Base-by-base conservation (phyloP, 92 coral and sea anemone genomes). In the Montipora capitata region DNA sequence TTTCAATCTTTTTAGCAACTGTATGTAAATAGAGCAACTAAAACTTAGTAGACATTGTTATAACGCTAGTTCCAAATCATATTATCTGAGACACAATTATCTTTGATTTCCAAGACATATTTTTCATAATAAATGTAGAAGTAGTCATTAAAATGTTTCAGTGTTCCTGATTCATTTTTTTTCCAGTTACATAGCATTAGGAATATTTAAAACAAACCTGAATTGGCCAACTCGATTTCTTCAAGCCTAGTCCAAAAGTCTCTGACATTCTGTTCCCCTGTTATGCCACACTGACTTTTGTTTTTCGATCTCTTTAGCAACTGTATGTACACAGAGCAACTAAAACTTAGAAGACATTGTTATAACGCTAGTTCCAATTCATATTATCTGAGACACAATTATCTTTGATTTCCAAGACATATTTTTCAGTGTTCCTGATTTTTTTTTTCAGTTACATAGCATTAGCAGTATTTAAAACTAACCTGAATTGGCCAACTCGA, bases 1-100 rank as follows among this genome's bases (percentile, higher is more conserved):
- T 7, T 56, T 43, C 61, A 42, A 81, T 81, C 73, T 81, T 77
- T 38, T 68, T 71, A 11, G 75, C 85, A 64, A 81, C 65, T 65
- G 76, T 81, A 44, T 65, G 38, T 12, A 68, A 81, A 65, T 44
- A 52, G 41, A 75, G 65, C 27, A 18, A 75, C 7, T 57, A 52
- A 74, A 74, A 74, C 40, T 49, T 17, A 74, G 43, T 16, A 63
- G 68, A 63, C 40, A 63, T 17, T 63, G 40, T 63, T 63, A 3
- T 17, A 3, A 17, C 20, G 11, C 40, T 63, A 63, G 68, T 17
- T 63, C 40, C 68, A 63, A 63, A 63, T 17, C 40, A 17, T 11
- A 63, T 63, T 20, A 17, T 45, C 51, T 45, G 51, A 45, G 64
- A 56, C 13, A 58, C 64, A 58, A 58, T 58, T 45, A 45, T 45